Percentiles rank a stretch among this genome's conserved stretches.
phyloP scores from a whole-genome alignment of 2,888 invertebrate genomes.

The Octonoba sinensis region DNA sequence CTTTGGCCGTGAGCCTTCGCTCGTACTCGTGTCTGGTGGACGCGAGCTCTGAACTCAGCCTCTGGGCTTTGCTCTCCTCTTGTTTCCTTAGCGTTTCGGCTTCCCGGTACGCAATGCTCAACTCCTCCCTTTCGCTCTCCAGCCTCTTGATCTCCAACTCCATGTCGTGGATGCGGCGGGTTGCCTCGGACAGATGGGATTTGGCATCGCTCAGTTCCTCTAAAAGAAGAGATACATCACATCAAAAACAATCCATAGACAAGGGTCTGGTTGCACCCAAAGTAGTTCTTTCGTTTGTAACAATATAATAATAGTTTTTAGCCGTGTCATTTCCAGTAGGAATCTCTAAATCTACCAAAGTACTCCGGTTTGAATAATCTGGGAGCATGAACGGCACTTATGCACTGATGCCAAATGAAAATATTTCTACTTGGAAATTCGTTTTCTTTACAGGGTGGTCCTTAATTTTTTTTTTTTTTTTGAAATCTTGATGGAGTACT shows the following conservation, averaged over 20 bases:
- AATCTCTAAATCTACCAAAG: too few species aligned
- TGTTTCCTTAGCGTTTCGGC: constrained; percentile 98
- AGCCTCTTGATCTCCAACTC: constrained; percentile 96
- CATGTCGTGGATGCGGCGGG: constrained; percentile 96
- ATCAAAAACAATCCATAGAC: background rate
- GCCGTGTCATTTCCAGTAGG: too few species aligned
- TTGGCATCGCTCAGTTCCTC: constrained; percentile 97
- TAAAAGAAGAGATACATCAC: constrained; percentile 70
- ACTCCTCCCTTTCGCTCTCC: constrained; percentile 99
- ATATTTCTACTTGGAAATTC: too few species aligned
- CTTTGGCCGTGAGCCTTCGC: constrained; percentile 96
- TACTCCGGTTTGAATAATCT: too few species aligned
- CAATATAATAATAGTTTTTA: too few species aligned
- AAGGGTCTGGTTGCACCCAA: too few species aligned
- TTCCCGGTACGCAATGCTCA: constrained; percentile 97
- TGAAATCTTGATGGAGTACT: too few species aligned
- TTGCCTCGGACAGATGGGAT: constrained; percentile 92
- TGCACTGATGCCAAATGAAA: too few species aligned
- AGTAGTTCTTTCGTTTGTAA: too few species aligned
- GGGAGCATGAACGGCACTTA: too few species aligned
- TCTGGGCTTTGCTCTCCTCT: constrained; percentile 95
- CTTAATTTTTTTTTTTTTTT: too few species aligned
- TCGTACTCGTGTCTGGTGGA: constrained; percentile 97
- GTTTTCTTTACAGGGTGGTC: too few species aligned
- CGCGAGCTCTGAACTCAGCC: constrained; percentile 91